Base-by-base conservation (phyloP, 2,888 invertebrate species). In the Sphaeridia pumilis region DNA sequence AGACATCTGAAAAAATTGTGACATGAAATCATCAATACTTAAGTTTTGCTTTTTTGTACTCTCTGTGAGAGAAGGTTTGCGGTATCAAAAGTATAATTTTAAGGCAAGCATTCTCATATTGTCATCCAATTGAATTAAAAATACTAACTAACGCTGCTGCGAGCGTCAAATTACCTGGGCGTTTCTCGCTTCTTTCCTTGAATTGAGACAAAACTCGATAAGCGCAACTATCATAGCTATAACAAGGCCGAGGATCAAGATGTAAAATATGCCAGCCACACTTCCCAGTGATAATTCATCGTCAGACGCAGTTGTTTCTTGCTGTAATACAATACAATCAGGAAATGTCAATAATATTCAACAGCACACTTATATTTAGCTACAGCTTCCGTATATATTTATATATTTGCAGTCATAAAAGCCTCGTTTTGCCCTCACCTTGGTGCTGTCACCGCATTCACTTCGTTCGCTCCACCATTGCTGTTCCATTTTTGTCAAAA, bases 221-320 rank as follows among this genome's bases (percentile, higher is more conserved):
- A 95, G 77, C 4, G 97, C 94, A 35, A 94, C 90, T 4, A 86
- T 79, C 68, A 97, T 80, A 22, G 95, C 92, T 31, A 95, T 74
- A 24, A 87, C 81, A 55, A 98, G 78, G 26, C 97, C 97, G 34
- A 87, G 92, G 67, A 95, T 89, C 54, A 98, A 77, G 68, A 98
- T 95, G 76, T 97, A 98, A 75, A 98, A 98, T 69, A 97, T 88
- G 36, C 98, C 97, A 14, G 97, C 95, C 41, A 98, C 93, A 76
- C 97, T 95, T 70, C 89, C 89, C 58, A 98, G 75, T 24, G 94
- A 90, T 68, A 98, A 76, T 68, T 94, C 92, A 66, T 87, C 53
- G 69, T 71, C 47, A 67, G 69, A 27, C 68, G 70, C 61, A 72
- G 74, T 74, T 74, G 66, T 63, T 50, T 65, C 65, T 59, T 65